Evolutionary conservation across 2,888 invertebrate genomes (phyloP), one percentile per base, ranked within the genome.

Genomic region (Drosophila multiciliata): DNA sequence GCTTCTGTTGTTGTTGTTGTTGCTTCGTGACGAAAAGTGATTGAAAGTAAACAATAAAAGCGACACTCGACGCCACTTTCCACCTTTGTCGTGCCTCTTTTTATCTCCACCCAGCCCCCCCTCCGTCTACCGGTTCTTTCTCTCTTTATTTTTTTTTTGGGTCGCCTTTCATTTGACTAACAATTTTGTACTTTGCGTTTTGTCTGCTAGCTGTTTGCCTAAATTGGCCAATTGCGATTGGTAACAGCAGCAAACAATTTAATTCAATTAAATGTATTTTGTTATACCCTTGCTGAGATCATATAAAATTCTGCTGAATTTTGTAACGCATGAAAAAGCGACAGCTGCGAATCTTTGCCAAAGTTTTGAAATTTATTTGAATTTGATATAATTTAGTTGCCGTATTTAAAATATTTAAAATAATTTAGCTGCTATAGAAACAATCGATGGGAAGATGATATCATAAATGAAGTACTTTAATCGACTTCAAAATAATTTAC

Each of bases 11-110:
- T 7, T 36, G 36, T 0, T 68, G 61, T 32, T 61, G 61, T 60
- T 78, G 60, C 88, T 85, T 91, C 91, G 92, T 92, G 91, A 91
- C 91, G 91, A 91, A 92, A 91, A 90, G 89, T 91, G 91, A 91
- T 91, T 91, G 90, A 91, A 91, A 90, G 88, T 88, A 91, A 91
- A 92, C 90, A 91, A 89, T 82, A 88, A 87, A 90, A 88, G 89
- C 90, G 80, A 87, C 87, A 87, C 87, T 86, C 87, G 69, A 75
- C 73, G 77, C 73, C 78, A 83, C 83, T 87, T 89, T 85, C 82
- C 87, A 89, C 82, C 78, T 80, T 75, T 49, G 62, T 58, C 61
- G 59, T 83, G 71, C 64, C 67, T 53, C 65, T 48, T 55, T 64
- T 54, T 12, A 45, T 40, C 57, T 61, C 23, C 49, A 45, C 62